Evolutionary conservation across 2,113 vertebrate genomes (phyloP).

Genomic region (Phoxinus phoxinus): DNA sequence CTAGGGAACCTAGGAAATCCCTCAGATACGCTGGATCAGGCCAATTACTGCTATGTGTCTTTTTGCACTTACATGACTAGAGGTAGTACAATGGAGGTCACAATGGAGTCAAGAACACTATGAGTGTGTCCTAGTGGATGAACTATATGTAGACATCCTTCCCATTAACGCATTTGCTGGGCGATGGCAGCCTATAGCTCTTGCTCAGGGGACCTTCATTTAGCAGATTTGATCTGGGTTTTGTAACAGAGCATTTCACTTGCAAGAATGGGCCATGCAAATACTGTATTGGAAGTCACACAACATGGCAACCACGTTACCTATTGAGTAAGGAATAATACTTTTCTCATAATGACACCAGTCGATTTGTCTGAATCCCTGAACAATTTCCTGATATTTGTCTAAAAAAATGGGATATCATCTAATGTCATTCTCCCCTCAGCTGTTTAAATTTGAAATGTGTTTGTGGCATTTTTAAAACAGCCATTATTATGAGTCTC

Average conservation of each 20-base stretch:
- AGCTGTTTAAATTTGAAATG: neutral
- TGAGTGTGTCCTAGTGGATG: neutral
- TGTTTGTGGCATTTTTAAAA: neutral
- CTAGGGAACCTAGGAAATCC: constrained; percentile 20
- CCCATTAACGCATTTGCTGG: neutral
- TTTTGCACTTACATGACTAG: neutral
- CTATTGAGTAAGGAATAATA: neutral
- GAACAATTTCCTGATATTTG: neutral
- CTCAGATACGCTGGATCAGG: neutral
- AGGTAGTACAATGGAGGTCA: neutral
- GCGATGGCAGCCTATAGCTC: neutral
- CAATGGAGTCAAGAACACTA: constrained; percentile 14
- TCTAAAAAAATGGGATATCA: neutral
- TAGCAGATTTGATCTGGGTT: neutral
- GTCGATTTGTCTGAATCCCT: neutral
- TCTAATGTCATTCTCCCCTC: neutral
- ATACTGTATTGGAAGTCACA: neutral
- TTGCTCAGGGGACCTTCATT: neutral
- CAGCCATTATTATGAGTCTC: neutral
- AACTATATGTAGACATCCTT: neutral
- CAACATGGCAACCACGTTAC: neutral
- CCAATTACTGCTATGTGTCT: neutral
- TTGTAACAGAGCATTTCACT: neutral
- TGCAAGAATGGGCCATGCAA: neutral
- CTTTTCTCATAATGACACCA: neutral